These are phyloP conservation scores for Calonectris borealis DNA, from an alignment of 2,113 vertebrate genomes.

Conservation along the genomic window DNA sequence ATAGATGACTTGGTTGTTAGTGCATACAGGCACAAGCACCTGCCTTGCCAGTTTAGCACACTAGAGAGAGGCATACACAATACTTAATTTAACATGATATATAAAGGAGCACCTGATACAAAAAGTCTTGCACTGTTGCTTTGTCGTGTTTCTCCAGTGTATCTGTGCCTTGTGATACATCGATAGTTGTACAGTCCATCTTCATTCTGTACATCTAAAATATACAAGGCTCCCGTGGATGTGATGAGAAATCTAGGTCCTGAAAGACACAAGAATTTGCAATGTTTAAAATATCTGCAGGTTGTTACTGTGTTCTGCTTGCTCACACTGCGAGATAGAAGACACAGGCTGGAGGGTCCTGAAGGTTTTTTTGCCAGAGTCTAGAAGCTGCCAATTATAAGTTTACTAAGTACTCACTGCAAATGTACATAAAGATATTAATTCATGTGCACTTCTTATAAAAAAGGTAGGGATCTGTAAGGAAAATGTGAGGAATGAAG, in stretches of 20 bases:
- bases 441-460: neutral
- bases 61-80: neutral
- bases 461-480: neutral
- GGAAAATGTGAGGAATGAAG: neutral
- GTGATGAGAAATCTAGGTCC: slow-evolving; percentile 99
- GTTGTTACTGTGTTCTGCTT: neutral
- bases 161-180: slow-evolving; percentile 95
- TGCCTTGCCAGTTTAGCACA: neutral
- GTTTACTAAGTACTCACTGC: neutral
- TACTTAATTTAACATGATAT: neutral
- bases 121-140: slow-evolving; percentile 98
- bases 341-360: neutral
- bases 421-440: neutral
- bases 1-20: neutral
- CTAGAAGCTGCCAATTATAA: neutral
- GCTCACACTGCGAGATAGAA: neutral
- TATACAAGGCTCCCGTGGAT: slow-evolving; percentile 99
- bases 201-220: slow-evolving; percentile 98
- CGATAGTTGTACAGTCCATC: slow-evolving; percentile 98
- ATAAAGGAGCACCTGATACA: slow-evolving; percentile 84
- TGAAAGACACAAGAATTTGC: slow-evolving; percentile 69
- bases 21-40: rapidly evolving
- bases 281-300: neutral
- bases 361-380: neutral
- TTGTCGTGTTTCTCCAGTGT: slow-evolving; percentile 96